phyloP scores from a whole-genome alignment of 1,140 invertebrate genomes.

The Drosophila santomea region DNA sequence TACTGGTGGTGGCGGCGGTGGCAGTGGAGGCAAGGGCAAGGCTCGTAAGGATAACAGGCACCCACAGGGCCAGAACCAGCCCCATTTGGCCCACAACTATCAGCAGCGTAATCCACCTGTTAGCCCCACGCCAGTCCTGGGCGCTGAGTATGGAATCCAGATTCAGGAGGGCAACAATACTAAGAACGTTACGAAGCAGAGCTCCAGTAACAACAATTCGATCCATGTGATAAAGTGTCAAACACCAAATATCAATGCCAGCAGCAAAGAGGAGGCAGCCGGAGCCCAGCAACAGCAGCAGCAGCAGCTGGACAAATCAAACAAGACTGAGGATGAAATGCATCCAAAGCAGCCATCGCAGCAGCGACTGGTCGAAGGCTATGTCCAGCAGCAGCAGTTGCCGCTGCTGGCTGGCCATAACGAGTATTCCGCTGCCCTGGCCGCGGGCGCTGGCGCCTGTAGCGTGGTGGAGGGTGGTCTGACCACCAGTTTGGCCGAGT shows the following conservation, averaged over 20 bases:
- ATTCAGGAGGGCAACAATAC: conserved; percentile 62
- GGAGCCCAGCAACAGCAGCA: conserved; percentile 28
- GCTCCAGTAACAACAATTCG: conserved; percentile 83
- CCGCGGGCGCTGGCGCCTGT: conserved; percentile 74
- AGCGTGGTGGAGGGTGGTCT: conserved; percentile 53
- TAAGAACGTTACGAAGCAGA: conserved; percentile 79
- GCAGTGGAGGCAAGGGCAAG: conserved; percentile 64
- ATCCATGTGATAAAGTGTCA: conserved; percentile 84
- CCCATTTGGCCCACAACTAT: conserved; percentile 83
- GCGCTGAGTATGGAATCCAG: conserved; percentile 32
- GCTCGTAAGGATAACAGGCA: conserved; percentile 84
- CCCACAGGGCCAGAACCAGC: conserved; percentile 43
- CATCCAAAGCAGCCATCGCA: conserved; percentile 68
- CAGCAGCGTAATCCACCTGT: conserved; percentile 56
- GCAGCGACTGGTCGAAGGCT: conserved; percentile 53
- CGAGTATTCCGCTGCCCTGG: conserved; percentile 58
- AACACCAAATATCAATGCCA: conserved; percentile 83
- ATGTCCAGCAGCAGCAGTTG: conserved; percentile 65
- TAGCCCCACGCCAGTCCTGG: conserved; percentile 57
- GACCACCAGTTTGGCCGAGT: conserved; percentile 64
- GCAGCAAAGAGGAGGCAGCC: conserved; percentile 57
- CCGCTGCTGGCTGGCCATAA: conserved; percentile 30
- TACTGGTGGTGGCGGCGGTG: conserved; percentile 66
- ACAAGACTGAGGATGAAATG: conserved; percentile 82
- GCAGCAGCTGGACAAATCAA: conserved; percentile 75